A percentile compares a stretch with the other conserved stretches of the same genome.
Evolutionary conservation across 2,113 vertebrate species (phyloP).

Genomic region (Gallinago jamesoni): DNA sequence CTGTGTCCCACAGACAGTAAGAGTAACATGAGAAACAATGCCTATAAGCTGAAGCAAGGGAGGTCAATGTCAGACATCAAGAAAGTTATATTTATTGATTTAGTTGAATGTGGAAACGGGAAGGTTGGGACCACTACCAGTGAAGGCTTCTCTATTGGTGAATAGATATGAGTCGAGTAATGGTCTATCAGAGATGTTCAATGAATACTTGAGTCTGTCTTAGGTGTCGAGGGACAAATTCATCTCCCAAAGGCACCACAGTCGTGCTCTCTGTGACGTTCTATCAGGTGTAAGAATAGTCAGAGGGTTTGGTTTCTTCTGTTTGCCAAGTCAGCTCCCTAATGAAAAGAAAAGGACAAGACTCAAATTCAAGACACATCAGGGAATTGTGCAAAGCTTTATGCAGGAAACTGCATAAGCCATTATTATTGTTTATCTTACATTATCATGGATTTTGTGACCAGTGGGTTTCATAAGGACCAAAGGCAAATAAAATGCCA

Average conservation of each 20-base stretch:
- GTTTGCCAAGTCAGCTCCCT: neutral
- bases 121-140: neutral
- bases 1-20: neutral
- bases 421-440: neutral
- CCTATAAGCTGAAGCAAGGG: neutral
- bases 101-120: accelerated
- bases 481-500: neutral
- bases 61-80: neutral
- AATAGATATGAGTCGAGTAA: neutral
- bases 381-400: neutral
- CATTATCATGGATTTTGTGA: neutral
- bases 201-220: neutral
- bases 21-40: neutral
- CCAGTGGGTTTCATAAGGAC: constrained; percentile 19
- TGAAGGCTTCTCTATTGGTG: neutral
- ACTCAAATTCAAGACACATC: neutral
- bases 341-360: neutral
- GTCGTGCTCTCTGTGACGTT: accelerated
- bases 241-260: neutral
- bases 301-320: neutral
- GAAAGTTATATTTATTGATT: neutral
- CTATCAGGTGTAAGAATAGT: neutral
- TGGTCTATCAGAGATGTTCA: neutral
- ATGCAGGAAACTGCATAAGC: neutral
- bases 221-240: neutral